A percentile compares a stretch with the other conserved stretches of the same genome.
Evolutionary conservation across 2,797 vertebrate species (phyloP).

Genomic region (Thamnophis elegans): DNA sequence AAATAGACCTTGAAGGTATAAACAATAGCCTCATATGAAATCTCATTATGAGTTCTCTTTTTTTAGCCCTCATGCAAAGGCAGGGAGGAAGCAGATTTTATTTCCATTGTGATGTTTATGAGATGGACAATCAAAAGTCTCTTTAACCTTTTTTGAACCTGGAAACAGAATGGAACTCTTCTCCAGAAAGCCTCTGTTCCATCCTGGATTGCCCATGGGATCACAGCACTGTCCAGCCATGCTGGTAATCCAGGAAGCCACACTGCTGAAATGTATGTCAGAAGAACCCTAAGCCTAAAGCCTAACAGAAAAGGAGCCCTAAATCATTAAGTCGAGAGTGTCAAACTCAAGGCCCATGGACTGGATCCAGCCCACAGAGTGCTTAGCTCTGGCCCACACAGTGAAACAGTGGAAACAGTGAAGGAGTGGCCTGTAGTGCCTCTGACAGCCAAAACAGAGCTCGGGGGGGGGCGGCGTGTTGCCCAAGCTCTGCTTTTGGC

Average conservation of each 20-base stretch:
- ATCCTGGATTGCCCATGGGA: neutral
- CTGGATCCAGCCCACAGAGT: too few species aligned
- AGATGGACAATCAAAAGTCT: neutral
- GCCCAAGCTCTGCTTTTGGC: too few species aligned
- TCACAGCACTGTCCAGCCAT: neutral
- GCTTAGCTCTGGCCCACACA: too few species aligned
- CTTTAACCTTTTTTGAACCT: neutral
- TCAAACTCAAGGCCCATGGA: too few species aligned
- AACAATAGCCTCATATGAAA: neutral
- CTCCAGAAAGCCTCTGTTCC: neutral
- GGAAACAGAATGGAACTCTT: neutral
- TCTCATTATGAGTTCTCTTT: neutral
- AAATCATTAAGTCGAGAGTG: neutral
- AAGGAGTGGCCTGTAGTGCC: too few species aligned
- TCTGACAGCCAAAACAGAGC: too few species aligned
- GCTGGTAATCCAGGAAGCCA: neutral
- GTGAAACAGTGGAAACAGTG: too few species aligned
- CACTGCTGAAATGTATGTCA: neutral
- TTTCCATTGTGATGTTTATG: neutral
- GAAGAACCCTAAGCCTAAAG: neutral
- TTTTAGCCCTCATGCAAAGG: neutral
- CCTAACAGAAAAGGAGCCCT: neutral
- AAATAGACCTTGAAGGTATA: neutral
- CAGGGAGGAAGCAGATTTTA: neutral
- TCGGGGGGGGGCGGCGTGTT: too few species aligned